Base-by-base conservation (phyloP, 2,888 invertebrate genomes). In the Hemistola chrysoprasaria region DNA sequence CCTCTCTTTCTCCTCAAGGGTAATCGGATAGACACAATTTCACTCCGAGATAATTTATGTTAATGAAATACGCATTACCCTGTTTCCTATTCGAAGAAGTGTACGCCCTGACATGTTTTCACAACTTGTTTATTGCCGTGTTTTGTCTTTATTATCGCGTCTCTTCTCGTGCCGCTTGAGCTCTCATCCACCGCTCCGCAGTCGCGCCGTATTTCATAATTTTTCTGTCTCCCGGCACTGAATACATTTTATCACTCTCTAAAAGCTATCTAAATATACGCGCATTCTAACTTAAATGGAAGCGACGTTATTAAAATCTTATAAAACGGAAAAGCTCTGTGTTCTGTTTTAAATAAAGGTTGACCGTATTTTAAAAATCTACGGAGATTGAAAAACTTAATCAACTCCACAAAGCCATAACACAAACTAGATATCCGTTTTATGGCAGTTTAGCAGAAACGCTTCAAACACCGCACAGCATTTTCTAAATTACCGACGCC, bases 1-100 rank as follows among this genome's bases (percentile, higher is more conserved):
- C 62, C 16, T 2, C 2, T 2, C 16, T 16, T 16, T 16, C 16
- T 16, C 16, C n/a, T 16, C 4, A 16, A 2, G 59, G 64, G 56
- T 55, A 61, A 51, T 57, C 60, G 51, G 57, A 71, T 70, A 77
- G 69, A 74, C 73, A 71, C 62, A 47, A 69, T 74, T 78, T 72
- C 66, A 59, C 64, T 62, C 65, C 59, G 65, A 70, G 68, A 84
- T 86, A 82, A 86, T 86, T 84, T 84, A 85, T 86, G 83, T 71
- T 82, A 85, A 87, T 82, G 80, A 79, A 77, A 85, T 85, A 78
- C 80, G 72, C 81, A 82, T 83, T 82, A 80, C 71, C 72, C 71
- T 66, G 74, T 76, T 76, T 78, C 71, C 75, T 71, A 75, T 78
- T 71, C 72, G 69, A 70, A 64, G 68, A 54, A 59, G 65, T 64